Percentiles rank a stretch among this genome's conserved stretches.
Evolutionary conservation across 2,113 vertebrate species (phyloP).

Genomic region (Pterophyllum scalare): DNA sequence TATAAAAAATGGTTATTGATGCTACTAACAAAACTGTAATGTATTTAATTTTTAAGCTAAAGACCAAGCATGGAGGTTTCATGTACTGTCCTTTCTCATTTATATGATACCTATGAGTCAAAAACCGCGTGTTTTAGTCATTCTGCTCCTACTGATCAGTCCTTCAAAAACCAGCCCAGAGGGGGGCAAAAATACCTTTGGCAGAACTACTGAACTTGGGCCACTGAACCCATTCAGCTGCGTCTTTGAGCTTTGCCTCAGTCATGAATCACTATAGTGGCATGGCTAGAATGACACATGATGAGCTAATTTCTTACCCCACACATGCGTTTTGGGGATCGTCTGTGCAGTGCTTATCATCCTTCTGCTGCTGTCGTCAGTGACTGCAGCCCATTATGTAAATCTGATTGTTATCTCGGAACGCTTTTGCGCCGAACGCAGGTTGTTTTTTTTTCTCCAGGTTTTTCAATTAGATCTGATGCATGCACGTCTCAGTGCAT

Average conservation of each 20-base stretch:
- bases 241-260: conserved; percentile 26
- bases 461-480: conserved; percentile 6
- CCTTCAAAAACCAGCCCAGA: conserved; percentile 10
- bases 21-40: not conserved
- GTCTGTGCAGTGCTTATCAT: conserved; percentile 27
- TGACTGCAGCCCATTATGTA: conserved; percentile 29
- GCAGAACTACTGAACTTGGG: conserved; percentile 19
- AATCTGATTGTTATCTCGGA: conserved; percentile 35
- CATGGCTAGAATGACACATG: conserved; percentile 33
- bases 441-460: not conserved
- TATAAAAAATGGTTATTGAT: too few species aligned
- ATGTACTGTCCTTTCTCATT: not conserved
- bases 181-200: conserved; percentile 1
- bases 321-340: conserved; percentile 14
- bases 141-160: not conserved
- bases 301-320: conserved; percentile 43
- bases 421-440: not conserved
- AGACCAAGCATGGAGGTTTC: not conserved
- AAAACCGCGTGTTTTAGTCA: not conserved
- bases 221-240: not conserved
- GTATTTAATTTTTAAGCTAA: not conserved
- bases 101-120: not conserved
- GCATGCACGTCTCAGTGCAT: conserved; percentile 1
- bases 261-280: conserved; percentile 28
- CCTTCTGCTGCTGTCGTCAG: conserved; percentile 42